A percentile compares a stretch with the other conserved stretches of the same genome.
phyloP scores from a whole-genome alignment of 1,140 invertebrate genomes.

The Coenobita brevimanus region DNA sequence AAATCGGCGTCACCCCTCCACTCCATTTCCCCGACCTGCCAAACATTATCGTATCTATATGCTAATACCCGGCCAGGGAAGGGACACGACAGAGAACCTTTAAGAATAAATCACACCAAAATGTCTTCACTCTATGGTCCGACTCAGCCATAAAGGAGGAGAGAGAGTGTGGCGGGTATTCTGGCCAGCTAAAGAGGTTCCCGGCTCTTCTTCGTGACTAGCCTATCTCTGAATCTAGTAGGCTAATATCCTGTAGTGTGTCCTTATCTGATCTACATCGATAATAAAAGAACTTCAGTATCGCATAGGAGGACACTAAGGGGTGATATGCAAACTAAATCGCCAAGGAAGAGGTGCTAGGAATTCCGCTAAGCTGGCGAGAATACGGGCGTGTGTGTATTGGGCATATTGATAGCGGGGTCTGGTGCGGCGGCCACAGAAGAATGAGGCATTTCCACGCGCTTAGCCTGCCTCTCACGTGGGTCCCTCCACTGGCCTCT shows the following conservation, averaged over 20 bases:
- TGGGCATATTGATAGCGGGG: slow-evolving; percentile 59
- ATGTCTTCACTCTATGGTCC: slow-evolving; percentile 44
- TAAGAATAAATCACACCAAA: slow-evolving; percentile 53
- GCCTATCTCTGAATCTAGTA: too few relatives aligned
- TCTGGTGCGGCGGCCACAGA: slow-evolving; percentile 39
- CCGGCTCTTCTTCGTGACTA: too few relatives aligned
- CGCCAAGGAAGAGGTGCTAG: too few relatives aligned
- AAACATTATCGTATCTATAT: slow-evolving; percentile 52
- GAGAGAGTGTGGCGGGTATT: too few relatives aligned
- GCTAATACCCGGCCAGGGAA: slow-evolving; percentile 37
- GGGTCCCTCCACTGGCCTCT: slow-evolving; percentile 14
- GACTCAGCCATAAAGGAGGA: slow-evolving; percentile 26
- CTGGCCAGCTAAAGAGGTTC: too few relatives aligned
- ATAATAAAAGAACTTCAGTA: too few relatives aligned
- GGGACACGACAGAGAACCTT: slow-evolving; percentile 40
- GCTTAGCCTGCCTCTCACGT: slow-evolving; percentile 46
- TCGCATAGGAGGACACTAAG: too few relatives aligned
- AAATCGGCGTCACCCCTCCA: slow-evolving; percentile 14
- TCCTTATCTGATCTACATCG: too few relatives aligned
- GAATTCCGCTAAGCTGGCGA: too few relatives aligned
- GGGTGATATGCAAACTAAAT: too few relatives aligned
- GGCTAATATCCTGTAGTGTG: too few relatives aligned
- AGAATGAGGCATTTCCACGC: slow-evolving; percentile 57
- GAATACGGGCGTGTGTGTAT: slow-evolving; percentile 47
- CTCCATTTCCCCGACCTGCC: slow-evolving; percentile 14